Conservation (phyloP, 2,888 invertebrate genomes). For the Acleris holmiana region DNA sequence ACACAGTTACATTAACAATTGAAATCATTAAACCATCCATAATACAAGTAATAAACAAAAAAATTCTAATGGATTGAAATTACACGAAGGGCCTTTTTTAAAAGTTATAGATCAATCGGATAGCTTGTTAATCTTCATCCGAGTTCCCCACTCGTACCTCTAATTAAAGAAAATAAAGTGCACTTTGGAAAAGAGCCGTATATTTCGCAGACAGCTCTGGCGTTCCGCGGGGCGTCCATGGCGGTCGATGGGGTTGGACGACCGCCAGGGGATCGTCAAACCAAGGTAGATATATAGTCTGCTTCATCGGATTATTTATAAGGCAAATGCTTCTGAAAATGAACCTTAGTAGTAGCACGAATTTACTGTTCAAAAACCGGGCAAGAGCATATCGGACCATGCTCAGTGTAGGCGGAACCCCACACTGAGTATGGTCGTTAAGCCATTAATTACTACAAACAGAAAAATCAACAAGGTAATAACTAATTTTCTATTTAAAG, state of each 20-base stretch:
- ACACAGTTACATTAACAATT: background rate
- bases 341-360: background rate
- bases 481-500: too few relatives aligned
- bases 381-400: too few relatives aligned
- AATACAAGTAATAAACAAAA: too few relatives aligned
- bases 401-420: too few relatives aligned
- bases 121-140: background rate
- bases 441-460: too few relatives aligned
- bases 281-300: background rate
- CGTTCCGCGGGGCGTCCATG: background rate
- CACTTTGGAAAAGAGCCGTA: conserved; percentile 17
- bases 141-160: background rate
- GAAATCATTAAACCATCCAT: too few relatives aligned
- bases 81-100: too few relatives aligned
- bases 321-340: background rate
- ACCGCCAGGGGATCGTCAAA: background rate
- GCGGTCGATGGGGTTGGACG: background rate
- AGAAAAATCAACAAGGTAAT: too few relatives aligned
- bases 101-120: too few relatives aligned
- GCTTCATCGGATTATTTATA: background rate
- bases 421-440: too few relatives aligned
- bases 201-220: conserved; percentile 16
- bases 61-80: too few relatives aligned
- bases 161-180: conserved; percentile 27
- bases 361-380: too few relatives aligned